Evolutionary conservation across 2,888 invertebrate species (phyloP), one percentile per base, ranked within the genome.

Genomic region (Ypsolopha sequella): DNA sequence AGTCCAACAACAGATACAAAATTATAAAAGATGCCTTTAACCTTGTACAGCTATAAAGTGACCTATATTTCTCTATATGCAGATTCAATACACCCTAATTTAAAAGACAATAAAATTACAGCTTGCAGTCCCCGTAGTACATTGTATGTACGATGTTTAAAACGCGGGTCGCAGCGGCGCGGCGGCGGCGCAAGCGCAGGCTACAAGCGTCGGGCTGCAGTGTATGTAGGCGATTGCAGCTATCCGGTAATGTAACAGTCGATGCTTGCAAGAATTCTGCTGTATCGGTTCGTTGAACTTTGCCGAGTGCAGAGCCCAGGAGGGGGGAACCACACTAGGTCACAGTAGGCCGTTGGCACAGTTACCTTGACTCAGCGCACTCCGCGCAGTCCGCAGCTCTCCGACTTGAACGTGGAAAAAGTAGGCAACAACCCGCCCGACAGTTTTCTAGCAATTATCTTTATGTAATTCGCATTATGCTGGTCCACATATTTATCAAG

Each of bases 241-340:
- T 78, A 78, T 77, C 84, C 80, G 82, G 80, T 84, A 86, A 82
- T 84, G 85, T 84, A 84, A 86, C 82, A 79, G 74, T 76, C 77
- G 76, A 75, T 76, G 80, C 70, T 73, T 80, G 80, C 77, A 84
- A 85, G 84, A 85, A 80, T 80, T 84, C 80, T 82, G 78, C 76
- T 73, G 61, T 24, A 4, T 60, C 71, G 68, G 85, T 84, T 85
- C 84, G 71, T 76, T 82, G 85, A 85, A 84, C 85, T 81, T 80
- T 80, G 69, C 78, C 79, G 80, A 84, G 79, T 85, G 82, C 85
- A 84, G 81, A 84, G 78, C 80, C 73, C 71, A 74, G 69, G 65
- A 73, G 73, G 73, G 81, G 80, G 81, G 79, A 74, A 70, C 76
- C 66, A 69, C 79, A 86, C 76, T 86, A 76, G 86, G 86, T 86